Evolutionary conservation across 53 echinoderm and acorn worm genomes (phyloP).

Genomic region (Temnopleurus reevesii): DNA sequence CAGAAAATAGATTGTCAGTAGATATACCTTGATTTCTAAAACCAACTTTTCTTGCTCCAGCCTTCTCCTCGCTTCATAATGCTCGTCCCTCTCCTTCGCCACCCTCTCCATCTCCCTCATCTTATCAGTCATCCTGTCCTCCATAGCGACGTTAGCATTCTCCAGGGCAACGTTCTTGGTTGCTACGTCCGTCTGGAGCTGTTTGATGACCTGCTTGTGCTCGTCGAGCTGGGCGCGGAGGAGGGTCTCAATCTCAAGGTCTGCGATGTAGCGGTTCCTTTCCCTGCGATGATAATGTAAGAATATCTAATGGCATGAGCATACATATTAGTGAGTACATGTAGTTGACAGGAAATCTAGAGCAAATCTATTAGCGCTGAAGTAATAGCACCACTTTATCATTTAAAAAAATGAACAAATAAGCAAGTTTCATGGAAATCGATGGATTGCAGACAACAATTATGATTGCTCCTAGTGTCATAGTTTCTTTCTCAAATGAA

Average conservation of each 20-base stretch:
- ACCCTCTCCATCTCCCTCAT: slow-evolving; percentile 73
- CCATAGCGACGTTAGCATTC: slow-evolving; percentile 61
- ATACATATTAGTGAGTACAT: too few species aligned
- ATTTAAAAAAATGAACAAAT: too few species aligned
- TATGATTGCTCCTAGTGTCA: too few species aligned
- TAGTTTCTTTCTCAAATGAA: too few species aligned
- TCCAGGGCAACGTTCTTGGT: slow-evolving; percentile 85
- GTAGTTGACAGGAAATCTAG: too few species aligned
- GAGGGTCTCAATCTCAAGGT: slow-evolving; percentile 72
- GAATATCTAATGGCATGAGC: too few species aligned
- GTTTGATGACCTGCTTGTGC: slow-evolving; percentile 76
- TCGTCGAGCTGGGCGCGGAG: slow-evolving; percentile 78
- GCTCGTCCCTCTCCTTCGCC: slow-evolving; percentile 73
- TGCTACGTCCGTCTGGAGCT: slow-evolving; percentile 86
- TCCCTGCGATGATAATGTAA: slow-evolving; percentile 65
- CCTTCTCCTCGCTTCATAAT: slow-evolving; percentile 63
- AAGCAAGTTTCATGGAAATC: too few species aligned
- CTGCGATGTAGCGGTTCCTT: slow-evolving; percentile 57
- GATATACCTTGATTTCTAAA: slow-evolving; percentile 74
- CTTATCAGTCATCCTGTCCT: slow-evolving; percentile 78
- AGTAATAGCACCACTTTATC: too few species aligned
- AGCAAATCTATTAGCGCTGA: too few species aligned
- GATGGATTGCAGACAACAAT: too few species aligned
- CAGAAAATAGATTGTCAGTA: too few species aligned
- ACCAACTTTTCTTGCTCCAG: slow-evolving; percentile 86